Evolutionary conservation across 2,797 vertebrate species (phyloP), one percentile per base, ranked within the genome.

Genomic region (Rhincodon typus): DNA sequence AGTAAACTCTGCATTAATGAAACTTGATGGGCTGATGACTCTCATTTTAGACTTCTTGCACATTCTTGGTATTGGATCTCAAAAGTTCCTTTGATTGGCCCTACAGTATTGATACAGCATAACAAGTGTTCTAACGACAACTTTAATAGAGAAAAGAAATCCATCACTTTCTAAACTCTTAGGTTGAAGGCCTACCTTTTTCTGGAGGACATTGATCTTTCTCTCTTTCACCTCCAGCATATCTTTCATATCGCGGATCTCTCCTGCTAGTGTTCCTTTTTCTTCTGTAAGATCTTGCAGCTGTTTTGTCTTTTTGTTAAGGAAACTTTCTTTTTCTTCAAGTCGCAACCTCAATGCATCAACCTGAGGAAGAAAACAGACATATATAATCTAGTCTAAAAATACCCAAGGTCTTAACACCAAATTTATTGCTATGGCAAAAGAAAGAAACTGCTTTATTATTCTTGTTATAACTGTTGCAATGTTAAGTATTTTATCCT

Each of bases 141-240:
- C 25, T 87, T 87, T 87, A 50, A 70, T 25, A 72, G n/a, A 50
- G 10, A 34, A 46, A 94, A 53, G 46, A 74, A 74, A 34, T 0
- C 34, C 21, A 8, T 67, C 66, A 69, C 67, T 67, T 69, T 25
- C 19, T 93, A 67, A 38, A 53, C 13, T 57, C 67, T 67, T 69
- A 93, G 67, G 23, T 69, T 69, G n/a, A 69, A 19, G 46, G 95
- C 97, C 96, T 97, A 99, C 99, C 98, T 99, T 99, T 97, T 99
- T 99, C 97, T 99, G 99, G 96, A 99, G 98, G 96, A 99, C 99
- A 79, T 99, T 99, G 96, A 99, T 99, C 97, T 99, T 99, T 96
- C 99, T 98, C 97, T 99, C 99, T 97, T 99, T 99, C 96, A 99
- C 99, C 97, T 99, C 99, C 95, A 99, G 97, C 99, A 99, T 99